phyloP scores from a whole-genome alignment of 2,113 vertebrate species.

The Neolamprologus falcicula region DNA sequence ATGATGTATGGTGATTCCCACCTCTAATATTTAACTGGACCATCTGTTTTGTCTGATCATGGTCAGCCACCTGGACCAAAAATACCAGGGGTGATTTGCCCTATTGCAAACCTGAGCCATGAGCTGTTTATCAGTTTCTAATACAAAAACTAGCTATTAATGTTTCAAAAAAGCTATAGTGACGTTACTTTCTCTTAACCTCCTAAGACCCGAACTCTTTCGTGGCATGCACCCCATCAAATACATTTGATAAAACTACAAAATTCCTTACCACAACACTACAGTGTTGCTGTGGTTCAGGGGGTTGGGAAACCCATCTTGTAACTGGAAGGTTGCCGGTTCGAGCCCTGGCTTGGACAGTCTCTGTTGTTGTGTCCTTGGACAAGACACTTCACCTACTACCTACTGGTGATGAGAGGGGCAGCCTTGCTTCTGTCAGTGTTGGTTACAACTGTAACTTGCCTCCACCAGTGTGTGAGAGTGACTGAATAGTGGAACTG shows the following conservation, averaged over 20 bases:
- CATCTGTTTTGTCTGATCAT: background rate
- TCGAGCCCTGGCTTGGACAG: background rate
- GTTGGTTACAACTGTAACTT: background rate
- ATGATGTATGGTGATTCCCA: too few relatives aligned
- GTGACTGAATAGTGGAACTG: background rate
- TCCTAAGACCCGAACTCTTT: background rate
- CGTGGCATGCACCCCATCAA: background rate
- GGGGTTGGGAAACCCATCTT: background rate
- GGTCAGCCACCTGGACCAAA: background rate
- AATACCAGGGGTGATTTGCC: background rate
- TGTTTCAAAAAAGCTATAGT: background rate
- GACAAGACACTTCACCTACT: background rate
- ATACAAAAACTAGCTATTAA: background rate
- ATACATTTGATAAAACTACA: background rate
- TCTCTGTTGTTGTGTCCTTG: background rate
- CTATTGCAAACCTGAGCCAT: background rate
- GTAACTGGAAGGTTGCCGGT: accelerated
- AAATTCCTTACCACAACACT: background rate
- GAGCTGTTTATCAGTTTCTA: background rate
- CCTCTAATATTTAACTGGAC: background rate
- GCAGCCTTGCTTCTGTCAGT: too few relatives aligned
- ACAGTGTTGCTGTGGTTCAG: background rate
- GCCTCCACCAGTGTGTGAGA: background rate
- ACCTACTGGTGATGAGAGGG: background rate
- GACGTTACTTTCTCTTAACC: background rate